Evolutionary conservation across 2,888 invertebrate species (phyloP).

Genomic region (Rhodophaea formosa): DNA sequence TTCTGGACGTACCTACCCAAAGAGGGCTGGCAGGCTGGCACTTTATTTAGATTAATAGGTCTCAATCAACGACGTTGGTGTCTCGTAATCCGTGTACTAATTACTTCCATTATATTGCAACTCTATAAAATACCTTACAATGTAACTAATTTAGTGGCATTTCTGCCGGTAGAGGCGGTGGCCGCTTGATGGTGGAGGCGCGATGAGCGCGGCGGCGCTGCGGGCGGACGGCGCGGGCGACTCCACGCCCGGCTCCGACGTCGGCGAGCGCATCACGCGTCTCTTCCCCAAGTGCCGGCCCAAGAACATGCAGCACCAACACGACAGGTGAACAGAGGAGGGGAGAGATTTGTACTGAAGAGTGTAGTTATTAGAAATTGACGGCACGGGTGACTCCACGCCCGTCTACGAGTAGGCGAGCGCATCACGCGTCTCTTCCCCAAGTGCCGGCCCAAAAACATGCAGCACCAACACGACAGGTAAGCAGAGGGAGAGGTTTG

Average conservation of each 20-base stretch:
- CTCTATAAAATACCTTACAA: background rate
- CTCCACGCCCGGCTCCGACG: conserved; percentile 79
- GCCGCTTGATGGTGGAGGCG: conserved; percentile 64
- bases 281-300: conserved; percentile 94
- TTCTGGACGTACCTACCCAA: too few relatives aligned
- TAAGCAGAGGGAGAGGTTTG: too few relatives aligned
- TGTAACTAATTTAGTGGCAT: conserved; percentile 51
- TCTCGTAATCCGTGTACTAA: too few relatives aligned
- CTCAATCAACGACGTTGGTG: too few relatives aligned
- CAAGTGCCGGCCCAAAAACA: conserved; percentile 89
- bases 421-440: conserved; percentile 92
- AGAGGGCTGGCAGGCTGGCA: too few relatives aligned
- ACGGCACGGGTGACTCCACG: conserved; percentile 76
- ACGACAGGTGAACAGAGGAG: conserved; percentile 63
- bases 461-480: conserved; percentile 76
- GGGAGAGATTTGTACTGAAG: too few relatives aligned
- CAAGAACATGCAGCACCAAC: conserved; percentile 78
- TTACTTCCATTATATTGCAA: too few relatives aligned
- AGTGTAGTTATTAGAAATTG: too few relatives aligned
- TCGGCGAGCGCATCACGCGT: conserved; percentile 89
- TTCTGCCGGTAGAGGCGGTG: conserved; percentile 68
- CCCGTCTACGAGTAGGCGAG: conserved; percentile 82
- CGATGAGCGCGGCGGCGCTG: conserved; percentile 74
- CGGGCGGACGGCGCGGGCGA: conserved; percentile 75
- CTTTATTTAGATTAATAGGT: too few relatives aligned